Evolutionary conservation across 2,113 vertebrate genomes (phyloP).

Genomic region (Tachuris rubrigastra): DNA sequence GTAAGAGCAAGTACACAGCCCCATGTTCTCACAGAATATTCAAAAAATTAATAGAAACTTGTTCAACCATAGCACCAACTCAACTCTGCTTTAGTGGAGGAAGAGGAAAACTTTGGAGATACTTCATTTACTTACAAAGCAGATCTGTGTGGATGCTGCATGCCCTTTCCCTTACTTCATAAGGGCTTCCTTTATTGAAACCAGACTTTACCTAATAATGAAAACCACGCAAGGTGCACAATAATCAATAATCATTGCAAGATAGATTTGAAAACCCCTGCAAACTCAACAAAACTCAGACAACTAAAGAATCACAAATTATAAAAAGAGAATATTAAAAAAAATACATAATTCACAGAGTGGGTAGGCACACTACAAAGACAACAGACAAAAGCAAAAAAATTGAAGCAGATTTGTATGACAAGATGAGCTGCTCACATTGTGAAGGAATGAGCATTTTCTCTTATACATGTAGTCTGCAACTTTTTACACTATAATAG

Average conservation of each 20-base stretch:
- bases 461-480: background rate
- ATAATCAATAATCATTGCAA: background rate
- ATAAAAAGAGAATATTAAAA: background rate
- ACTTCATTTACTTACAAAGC: background rate
- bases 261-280: background rate
- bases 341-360: too few relatives aligned
- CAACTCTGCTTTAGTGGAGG: background rate
- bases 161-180: background rate
- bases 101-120: background rate
- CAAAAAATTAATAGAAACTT: background rate
- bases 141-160: background rate
- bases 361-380: background rate
- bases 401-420: background rate
- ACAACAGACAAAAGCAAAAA: background rate
- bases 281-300: background rate
- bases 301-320: background rate
- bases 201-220: background rate
- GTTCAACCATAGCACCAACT: background rate
- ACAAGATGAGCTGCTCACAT: background rate
- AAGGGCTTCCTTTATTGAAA: background rate
- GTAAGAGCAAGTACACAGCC: background rate
- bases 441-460: background rate
- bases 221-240: background rate
- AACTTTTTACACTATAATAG: background rate
- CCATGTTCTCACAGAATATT: background rate